Base-by-base conservation (phyloP, 2,797 vertebrate genomes). In the Hemitrygon akajei region DNA sequence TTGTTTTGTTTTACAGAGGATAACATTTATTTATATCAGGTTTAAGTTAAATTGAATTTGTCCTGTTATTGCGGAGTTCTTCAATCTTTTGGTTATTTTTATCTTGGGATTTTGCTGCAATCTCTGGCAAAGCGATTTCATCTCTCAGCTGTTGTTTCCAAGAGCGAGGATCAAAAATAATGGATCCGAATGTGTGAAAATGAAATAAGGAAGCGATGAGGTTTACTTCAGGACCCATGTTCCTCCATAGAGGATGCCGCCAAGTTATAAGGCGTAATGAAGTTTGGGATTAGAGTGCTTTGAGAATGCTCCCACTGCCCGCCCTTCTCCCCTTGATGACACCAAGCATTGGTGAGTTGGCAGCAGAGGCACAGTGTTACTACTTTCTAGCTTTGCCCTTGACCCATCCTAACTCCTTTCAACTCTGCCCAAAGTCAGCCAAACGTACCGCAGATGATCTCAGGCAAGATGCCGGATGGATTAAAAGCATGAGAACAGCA, bases 41-140 rank as follows among this genome's bases (percentile, higher is more conserved):
- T 97, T 97, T 97, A 97, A 97, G 96, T 96, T 96, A 96, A 96
- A 96, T 96, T 97, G 96, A 96, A 96, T 96, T 97, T 97, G 97
- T 97, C 96, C 97, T 75, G 71, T 97, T 96, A 97, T 97, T 97
- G 96, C 95, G 95, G 96, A 96, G 96, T 97, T 97, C 97, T 97
- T 97, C 97, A 97, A 97, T 97, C 97, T 97, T 47, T 96, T 97
- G 97, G 97, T 97, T 97, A 97, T 97, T 97, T 97, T 97, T 97
- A 97, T 97, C 97, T 97, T 97, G 97, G 97, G 97, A 97, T 97
- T 97, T 97, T 97, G 96, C 96, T 95, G 96, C 96, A 97, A 96
- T 97, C 97, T 97, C 96, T 92, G 96, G 92, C 94, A 96, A 97
- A 96, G 96, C 96, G 97, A 96, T 97, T 97, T 96, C 97, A 97